Conservation (phyloP, 2,888 invertebrate species). For the Eretmocerus hayati region DNA sequence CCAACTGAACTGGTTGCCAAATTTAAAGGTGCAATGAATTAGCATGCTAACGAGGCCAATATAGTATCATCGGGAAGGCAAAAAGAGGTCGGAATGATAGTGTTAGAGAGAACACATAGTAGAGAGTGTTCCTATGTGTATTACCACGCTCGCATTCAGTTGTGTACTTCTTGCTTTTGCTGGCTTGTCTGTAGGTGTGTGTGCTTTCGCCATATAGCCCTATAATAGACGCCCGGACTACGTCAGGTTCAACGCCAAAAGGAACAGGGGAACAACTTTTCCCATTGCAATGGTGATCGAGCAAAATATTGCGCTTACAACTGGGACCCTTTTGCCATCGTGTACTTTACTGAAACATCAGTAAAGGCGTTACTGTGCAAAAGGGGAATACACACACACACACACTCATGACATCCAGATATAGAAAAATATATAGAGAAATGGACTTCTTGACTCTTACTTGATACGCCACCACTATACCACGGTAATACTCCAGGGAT, state of each 20-base stretch:
- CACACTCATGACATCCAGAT: too few species aligned
- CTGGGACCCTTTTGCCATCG: constrained; percentile 31
- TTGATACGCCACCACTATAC: constrained; percentile 32
- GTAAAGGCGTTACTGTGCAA: constrained; percentile 2
- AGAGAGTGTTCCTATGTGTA: constrained; percentile 13
- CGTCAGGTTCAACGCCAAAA: constrained; percentile 9
- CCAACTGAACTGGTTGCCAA: constrained; percentile 26
- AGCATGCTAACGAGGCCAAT: constrained; percentile 45
- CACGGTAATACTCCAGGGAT: constrained; percentile 33
- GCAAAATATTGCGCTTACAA: constrained; percentile 42
- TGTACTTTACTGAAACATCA: too few species aligned
- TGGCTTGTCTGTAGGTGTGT: too few species aligned
- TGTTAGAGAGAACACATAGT: background rate
- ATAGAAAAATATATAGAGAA: too few species aligned
- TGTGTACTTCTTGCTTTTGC: background rate
- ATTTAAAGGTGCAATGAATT: constrained; percentile 44
- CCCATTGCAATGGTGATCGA: constrained; percentile 40
- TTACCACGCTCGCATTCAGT: background rate
- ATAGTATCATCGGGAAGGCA: constrained; percentile 12
- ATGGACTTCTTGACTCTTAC: constrained; percentile 35
- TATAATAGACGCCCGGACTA: constrained; percentile 11
- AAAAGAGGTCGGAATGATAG: constrained; percentile 4
- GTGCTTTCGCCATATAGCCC: background rate
- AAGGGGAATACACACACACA: background rate
- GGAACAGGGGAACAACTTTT: constrained; percentile 28